Evolutionary conservation across 2,797 vertebrate genomes (phyloP).

Genomic region (Chrosomus eos): DNA sequence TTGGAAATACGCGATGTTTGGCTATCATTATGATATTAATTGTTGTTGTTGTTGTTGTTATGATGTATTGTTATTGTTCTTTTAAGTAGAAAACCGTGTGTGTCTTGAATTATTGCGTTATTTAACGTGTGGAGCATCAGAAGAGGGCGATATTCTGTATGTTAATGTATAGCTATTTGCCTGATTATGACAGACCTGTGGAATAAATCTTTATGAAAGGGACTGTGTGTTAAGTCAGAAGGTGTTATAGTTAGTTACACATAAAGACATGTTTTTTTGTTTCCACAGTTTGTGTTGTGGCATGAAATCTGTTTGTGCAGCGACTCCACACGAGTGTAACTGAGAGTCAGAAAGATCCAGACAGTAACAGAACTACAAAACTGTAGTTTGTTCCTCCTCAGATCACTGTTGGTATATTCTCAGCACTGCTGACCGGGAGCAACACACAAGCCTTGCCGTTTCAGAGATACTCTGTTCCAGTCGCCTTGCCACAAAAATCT

Average conservation of each 20-base stretch:
- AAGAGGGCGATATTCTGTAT: slow-evolving; percentile 81
- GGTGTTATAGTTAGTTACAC: neutral
- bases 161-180: slow-evolving; percentile 94
- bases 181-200: slow-evolving; percentile 78
- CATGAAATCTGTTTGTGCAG: neutral
- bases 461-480: too few relatives aligned
- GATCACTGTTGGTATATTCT: too few relatives aligned
- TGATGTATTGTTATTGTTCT: slow-evolving; percentile 73
- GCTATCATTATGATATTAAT: slow-evolving; percentile 75
- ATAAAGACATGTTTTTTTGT: neutral
- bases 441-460: too few relatives aligned
- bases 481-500: too few relatives aligned
- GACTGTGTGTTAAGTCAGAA: slow-evolving; percentile 8
- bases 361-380: too few relatives aligned
- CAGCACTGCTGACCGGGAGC: too few relatives aligned
- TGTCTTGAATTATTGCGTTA: slow-evolving; percentile 86
- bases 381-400: too few relatives aligned
- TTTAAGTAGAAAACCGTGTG: slow-evolving; percentile 74
- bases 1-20: slow-evolving; percentile 71
- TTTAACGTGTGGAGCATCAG: slow-evolving; percentile 82
- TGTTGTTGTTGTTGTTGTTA: slow-evolving; percentile 61
- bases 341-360: neutral
- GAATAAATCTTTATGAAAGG: slow-evolving; percentile 84
- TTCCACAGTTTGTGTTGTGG: neutral
- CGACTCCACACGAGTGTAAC: neutral